Percentiles rank a stretch among this genome's conserved stretches.
Evolutionary conservation across 2,113 vertebrate species (phyloP).

Genomic region (Cathartes aura): DNA sequence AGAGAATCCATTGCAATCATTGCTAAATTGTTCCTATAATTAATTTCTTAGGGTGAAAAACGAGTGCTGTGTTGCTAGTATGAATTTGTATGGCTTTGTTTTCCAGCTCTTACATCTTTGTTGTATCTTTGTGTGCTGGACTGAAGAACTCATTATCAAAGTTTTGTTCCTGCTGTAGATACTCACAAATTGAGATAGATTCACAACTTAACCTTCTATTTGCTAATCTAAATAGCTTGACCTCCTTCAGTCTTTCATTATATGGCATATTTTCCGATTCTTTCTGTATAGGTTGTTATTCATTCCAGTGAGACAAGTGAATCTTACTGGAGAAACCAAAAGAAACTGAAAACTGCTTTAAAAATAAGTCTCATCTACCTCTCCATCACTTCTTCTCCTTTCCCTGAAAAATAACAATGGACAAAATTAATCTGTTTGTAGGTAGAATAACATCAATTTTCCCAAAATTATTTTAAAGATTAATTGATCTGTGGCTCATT

Average conservation of each 20-base stretch:
- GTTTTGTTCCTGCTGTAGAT: not conserved
- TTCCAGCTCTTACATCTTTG: not conserved
- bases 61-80: accelerated
- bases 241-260: not conserved
- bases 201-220: not conserved
- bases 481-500: not conserved
- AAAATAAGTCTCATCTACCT: not conserved
- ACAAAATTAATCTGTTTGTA: not conserved
- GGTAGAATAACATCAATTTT: not conserved
- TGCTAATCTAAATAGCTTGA: not conserved
- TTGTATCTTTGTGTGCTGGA: not conserved
- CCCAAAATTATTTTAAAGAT: not conserved
- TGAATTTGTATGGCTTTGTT: not conserved
- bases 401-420: not conserved
- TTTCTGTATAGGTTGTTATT: not conserved
- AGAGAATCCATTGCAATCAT: not conserved
- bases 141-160: not conserved
- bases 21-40: not conserved
- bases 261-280: not conserved
- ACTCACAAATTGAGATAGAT: not conserved
- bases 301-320: not conserved
- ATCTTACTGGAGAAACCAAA: not conserved
- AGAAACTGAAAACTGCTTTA: not conserved
- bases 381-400: not conserved
- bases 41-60: not conserved